phyloP scores from a whole-genome alignment of 2,113 vertebrate species.

The Notothenia rossii region DNA sequence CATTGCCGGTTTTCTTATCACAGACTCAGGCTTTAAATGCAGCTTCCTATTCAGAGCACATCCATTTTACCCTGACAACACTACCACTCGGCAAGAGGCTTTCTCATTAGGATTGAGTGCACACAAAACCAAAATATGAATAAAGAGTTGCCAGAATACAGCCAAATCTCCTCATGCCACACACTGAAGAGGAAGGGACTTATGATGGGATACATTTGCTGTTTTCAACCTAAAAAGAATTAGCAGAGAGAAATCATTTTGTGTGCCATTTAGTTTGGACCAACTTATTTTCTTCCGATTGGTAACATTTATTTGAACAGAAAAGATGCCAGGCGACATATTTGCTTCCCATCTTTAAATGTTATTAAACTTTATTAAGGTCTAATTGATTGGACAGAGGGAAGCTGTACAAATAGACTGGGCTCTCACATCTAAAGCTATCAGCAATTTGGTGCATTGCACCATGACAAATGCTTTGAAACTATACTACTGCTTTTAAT shows the following conservation, averaged over 20 bases:
- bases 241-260: not conserved
- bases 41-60: slow-evolving; percentile 45
- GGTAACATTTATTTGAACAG: not conserved
- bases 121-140: slow-evolving; percentile 42
- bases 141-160: slow-evolving; percentile 42
- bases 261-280: too few relatives aligned
- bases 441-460: not conserved
- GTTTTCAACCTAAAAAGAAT: not conserved
- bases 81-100: slow-evolving; percentile 30
- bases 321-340: not conserved
- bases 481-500: slow-evolving; percentile 33
- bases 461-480: slow-evolving; percentile 20
- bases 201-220: not conserved
- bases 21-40: slow-evolving; percentile 9
- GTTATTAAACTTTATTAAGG: not conserved
- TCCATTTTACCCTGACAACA: slow-evolving; percentile 63
- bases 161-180: slow-evolving; percentile 21
- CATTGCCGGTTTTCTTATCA: slow-evolving; percentile 13
- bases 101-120: slow-evolving; percentile 63
- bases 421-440: not conserved
- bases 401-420: not conserved
- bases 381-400: not conserved
- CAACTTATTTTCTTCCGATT: too few relatives aligned
- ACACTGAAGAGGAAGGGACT: not conserved
- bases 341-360: not conserved